These are phyloP conservation scores for Euura lappo DNA, from an alignment of 1,140 invertebrate species.

Conservation along the genomic window DNA sequence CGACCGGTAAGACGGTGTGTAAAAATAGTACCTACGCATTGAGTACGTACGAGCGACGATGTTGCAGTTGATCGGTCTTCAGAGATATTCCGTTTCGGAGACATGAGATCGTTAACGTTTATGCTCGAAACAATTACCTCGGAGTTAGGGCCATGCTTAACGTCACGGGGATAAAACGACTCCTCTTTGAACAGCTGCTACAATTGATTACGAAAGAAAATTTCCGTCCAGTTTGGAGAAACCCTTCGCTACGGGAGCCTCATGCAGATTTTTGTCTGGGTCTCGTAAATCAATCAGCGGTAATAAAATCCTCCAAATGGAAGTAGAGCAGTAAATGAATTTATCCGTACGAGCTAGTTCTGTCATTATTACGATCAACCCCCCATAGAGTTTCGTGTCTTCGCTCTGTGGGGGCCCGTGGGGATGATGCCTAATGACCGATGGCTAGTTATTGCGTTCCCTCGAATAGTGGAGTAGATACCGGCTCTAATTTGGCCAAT, in stretches of 20 bases:
- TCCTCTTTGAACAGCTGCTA: too few relatives aligned
- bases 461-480: too few relatives aligned
- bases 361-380: slow-evolving; percentile 2
- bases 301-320: neutral
- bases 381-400: neutral
- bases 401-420: neutral
- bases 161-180: too few relatives aligned
- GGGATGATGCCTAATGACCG: too few relatives aligned
- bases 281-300: neutral
- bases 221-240: too few relatives aligned
- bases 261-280: neutral
- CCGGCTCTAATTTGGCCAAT: too few relatives aligned
- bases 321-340: slow-evolving; percentile 5
- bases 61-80: neutral
- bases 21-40: neutral
- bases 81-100: neutral
- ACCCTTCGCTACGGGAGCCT: too few relatives aligned
- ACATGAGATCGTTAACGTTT: slow-evolving; percentile 2
- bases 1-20: too few relatives aligned
- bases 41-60: neutral
- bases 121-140: slow-evolving; percentile 4
- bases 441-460: too few relatives aligned
- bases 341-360: neutral
- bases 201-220: too few relatives aligned
- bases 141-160: neutral